phyloP scores from a whole-genome alignment of 2,113 vertebrate species.

The Tautogolabrus adspersus region DNA sequence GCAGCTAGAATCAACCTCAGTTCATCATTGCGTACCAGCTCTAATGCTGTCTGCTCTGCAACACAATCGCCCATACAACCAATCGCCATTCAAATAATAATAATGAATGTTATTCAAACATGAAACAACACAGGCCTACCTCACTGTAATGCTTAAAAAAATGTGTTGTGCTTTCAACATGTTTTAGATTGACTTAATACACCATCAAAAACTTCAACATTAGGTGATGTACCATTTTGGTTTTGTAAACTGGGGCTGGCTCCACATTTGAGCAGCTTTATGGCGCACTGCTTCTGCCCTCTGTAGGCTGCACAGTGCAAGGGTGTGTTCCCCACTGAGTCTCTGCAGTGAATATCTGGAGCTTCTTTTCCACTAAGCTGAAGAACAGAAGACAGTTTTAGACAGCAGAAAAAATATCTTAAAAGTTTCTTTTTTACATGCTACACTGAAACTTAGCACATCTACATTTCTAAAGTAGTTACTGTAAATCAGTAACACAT shows the following conservation, averaged over 20 bases:
- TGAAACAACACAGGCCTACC: background rate
- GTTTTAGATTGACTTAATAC: background rate
- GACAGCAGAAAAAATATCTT: background rate
- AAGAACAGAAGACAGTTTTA: background rate
- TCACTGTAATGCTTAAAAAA: background rate
- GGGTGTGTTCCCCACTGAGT: constrained; percentile 91
- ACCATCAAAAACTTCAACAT: background rate
- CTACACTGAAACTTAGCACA: too few relatives aligned
- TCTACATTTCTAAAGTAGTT: too few relatives aligned
- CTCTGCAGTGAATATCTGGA: constrained; percentile 89
- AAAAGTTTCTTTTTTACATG: background rate
- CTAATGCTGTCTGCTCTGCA: constrained; percentile 89
- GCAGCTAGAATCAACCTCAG: constrained; percentile 87
- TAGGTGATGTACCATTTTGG: constrained; percentile 84
- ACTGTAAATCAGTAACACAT: too few relatives aligned
- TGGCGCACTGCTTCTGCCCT: constrained; percentile 89
- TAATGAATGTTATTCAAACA: too few relatives aligned
- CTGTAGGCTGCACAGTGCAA: constrained; percentile 93
- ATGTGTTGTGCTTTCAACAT: background rate
- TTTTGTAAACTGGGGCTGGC: constrained; percentile 87
- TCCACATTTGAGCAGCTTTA: constrained; percentile 90
- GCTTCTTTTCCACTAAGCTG: constrained; percentile 87
- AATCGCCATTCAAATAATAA: background rate
- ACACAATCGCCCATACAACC: constrained; percentile 34
- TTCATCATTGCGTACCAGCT: constrained; percentile 87